Percentiles rank a stretch among this genome's conserved stretches.
phyloP scores from a whole-genome alignment of 2,888 invertebrate genomes.

The Acleris sparsana region DNA sequence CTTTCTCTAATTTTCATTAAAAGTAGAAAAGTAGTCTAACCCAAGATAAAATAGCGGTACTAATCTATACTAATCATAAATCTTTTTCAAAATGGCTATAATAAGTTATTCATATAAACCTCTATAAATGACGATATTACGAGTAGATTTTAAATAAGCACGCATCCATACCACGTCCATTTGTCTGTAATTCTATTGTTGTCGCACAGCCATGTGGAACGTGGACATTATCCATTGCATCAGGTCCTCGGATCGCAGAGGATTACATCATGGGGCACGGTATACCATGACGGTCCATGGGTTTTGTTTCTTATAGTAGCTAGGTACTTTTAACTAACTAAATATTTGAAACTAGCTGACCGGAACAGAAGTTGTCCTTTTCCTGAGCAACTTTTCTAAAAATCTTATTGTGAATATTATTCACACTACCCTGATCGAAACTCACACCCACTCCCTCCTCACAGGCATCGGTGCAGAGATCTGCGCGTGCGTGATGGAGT shows the following conservation, averaged over 20 bases:
- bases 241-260: slow-evolving; percentile 1
- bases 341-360: no score
- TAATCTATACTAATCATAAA: no score
- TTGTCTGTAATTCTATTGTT: slow-evolving; percentile 15
- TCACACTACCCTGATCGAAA: no score
- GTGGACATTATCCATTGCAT: slow-evolving; percentile 14
- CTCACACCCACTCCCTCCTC: no score
- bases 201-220: slow-evolving; percentile 12
- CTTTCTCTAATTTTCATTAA: no score
- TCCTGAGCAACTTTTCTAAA: no score
- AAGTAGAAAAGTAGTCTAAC: no score
- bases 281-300: slow-evolving; percentile 7
- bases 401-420: no score
- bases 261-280: slow-evolving; percentile 4
- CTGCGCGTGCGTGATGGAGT: slow-evolving; percentile 95
- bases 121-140: not conserved
- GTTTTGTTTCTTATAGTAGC: not conserved
- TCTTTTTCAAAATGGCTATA: no score
- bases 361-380: no score
- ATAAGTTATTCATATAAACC: no score
- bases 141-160: not conserved
- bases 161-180: not conserved
- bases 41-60: no score
- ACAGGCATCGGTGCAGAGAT: slow-evolving; percentile 96
- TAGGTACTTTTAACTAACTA: not conserved